phyloP scores from a whole-genome alignment of 1,140 invertebrate species.

The Spodoptera frugiperda region DNA sequence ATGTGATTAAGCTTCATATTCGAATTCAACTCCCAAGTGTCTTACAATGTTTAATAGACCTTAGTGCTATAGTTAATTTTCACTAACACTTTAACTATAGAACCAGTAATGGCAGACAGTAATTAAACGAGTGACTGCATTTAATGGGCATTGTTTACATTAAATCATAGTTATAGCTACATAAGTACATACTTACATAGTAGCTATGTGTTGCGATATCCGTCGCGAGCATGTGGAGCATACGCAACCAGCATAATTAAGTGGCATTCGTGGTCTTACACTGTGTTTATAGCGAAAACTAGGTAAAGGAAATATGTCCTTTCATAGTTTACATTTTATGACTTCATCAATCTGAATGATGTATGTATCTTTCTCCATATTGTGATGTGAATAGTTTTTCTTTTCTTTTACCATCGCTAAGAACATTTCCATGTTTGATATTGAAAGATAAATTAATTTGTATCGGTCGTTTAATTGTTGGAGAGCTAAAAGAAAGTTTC shows the following conservation, averaged over 20 bases:
- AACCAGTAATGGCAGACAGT: neutral
- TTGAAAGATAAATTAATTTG: no score
- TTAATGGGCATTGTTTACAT: conserved; percentile 15
- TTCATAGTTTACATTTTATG: neutral
- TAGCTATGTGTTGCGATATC: conserved; percentile 12
- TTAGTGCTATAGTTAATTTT: neutral
- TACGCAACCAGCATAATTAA: conserved; percentile 6
- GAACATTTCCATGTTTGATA: no score
- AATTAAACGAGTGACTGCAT: conserved; percentile 12
- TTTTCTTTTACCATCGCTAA: no score
- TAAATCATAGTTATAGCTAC: conserved; percentile 14
- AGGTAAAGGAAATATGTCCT: neutral
- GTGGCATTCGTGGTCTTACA: neutral
- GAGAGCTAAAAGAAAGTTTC: no score
- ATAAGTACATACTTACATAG: no score
- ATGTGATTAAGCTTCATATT: no score
- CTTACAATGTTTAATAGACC: no score
- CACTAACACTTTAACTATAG: neutral
- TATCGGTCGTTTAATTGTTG: no score
- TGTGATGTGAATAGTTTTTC: no score
- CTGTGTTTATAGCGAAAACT: neutral
- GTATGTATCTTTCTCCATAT: no score
- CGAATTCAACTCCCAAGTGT: no score
- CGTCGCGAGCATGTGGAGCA: conserved; percentile 15
- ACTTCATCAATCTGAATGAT: no score